Conservation (phyloP, 2,888 invertebrate species). For the Temnothorax rugatulus region DNA sequence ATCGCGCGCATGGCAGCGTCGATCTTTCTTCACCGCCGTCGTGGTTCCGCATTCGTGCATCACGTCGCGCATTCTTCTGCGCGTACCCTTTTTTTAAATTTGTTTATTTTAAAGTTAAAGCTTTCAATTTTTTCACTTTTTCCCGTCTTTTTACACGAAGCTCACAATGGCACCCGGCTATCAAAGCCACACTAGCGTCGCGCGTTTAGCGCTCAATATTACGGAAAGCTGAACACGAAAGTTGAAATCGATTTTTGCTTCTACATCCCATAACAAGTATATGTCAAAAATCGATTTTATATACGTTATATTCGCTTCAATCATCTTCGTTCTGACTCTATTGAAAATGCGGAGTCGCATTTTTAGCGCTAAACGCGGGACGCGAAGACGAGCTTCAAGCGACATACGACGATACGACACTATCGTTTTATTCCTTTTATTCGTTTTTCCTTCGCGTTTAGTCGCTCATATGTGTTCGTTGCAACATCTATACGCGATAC, state of each 20-base stretch:
- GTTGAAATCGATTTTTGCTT: neutral
- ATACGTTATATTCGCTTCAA: neutral
- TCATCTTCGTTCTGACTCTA: neutral
- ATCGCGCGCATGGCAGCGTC: constrained; percentile 1
- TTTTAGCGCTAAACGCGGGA: constrained; percentile 4
- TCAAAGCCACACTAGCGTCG: constrained; percentile 51
- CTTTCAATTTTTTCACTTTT: constrained; percentile 78
- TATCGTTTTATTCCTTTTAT: neutral
- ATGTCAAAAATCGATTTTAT: neutral
- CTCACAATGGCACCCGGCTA: constrained; percentile 78
- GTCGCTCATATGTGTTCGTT: constrained; percentile 28
- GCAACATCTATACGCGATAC: constrained; percentile 19
- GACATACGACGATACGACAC: neutral
- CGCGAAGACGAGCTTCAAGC: constrained; percentile 2
- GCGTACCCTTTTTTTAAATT: constrained; percentile 75
- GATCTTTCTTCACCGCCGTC: constrained; percentile 39
- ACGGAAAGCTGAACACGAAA: neutral
- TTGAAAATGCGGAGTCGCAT: constrained; percentile 7
- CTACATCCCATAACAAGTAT: neutral
- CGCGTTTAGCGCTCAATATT: constrained; percentile 40
- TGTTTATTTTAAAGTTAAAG: constrained; percentile 83
- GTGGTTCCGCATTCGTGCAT: constrained; percentile 62
- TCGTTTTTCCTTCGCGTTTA: neutral
- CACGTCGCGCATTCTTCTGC: constrained; percentile 54
- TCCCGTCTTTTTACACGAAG: constrained; percentile 59